Percentiles rank a stretch among this genome's conserved stretches.
Conservation (phyloP, 2,888 invertebrate species). For the Pristionchus mayeri region DNA sequence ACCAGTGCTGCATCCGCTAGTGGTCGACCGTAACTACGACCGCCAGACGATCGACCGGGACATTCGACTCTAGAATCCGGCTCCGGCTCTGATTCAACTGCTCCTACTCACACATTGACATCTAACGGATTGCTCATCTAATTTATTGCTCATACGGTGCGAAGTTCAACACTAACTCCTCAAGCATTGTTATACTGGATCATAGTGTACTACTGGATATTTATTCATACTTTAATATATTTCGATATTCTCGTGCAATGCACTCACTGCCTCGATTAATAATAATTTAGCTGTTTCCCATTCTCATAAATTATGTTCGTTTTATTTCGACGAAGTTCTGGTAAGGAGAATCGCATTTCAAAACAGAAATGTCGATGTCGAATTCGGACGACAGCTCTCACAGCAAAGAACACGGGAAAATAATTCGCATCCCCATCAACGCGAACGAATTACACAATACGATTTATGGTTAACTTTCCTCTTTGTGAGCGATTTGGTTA, state of each 20-base stretch:
- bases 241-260: neutral
- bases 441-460: no score
- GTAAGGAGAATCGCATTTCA: neutral
- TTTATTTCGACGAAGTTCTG: neutral
- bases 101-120: neutral
- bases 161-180: slow-evolving; percentile 5
- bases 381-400: no score
- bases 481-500: no score
- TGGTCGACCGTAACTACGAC: slow-evolving; percentile 26
- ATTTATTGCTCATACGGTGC: slow-evolving; percentile 6
- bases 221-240: neutral
- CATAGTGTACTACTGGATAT: no score
- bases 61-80: slow-evolving; percentile 17
- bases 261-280: neutral
- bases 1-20: neutral
- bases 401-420: no score
- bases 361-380: no score
- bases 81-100: neutral
- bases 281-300: neutral
- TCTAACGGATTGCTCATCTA: neutral
- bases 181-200: neutral
- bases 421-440: no score
- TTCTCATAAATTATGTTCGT: neutral
- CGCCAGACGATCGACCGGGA: slow-evolving; percentile 42
- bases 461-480: no score